Percentiles rank a stretch among this genome's conserved stretches.
phyloP scores from a whole-genome alignment of 2,113 vertebrate genomes.

The Crotalus tigris region DNA sequence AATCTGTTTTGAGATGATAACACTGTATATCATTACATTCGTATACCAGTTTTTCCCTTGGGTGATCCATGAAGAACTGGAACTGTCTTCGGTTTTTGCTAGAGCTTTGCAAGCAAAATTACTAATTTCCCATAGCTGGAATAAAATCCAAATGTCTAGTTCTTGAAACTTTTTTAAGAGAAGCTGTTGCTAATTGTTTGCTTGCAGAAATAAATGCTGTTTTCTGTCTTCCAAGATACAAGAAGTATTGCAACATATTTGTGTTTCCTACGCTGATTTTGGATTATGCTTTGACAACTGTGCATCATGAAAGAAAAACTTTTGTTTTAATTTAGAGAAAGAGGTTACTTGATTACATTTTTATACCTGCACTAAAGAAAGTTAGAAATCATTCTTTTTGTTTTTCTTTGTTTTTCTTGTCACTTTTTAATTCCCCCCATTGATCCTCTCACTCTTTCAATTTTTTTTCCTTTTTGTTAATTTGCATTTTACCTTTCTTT shows the following conservation, averaged over 20 bases:
- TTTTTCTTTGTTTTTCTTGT: neutral
- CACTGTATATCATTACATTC: neutral
- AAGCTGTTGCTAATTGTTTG: neutral
- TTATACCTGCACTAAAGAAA: neutral
- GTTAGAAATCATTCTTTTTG: neutral
- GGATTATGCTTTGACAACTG: neutral
- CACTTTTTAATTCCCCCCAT: neutral
- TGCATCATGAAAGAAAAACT: neutral
- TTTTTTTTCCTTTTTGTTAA: neutral
- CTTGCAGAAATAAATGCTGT: neutral
- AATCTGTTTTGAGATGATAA: neutral
- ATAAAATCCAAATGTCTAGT: neutral
- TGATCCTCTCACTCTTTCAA: neutral
- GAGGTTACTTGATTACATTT: neutral
- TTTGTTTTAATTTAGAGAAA: neutral
- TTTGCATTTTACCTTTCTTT: neutral
- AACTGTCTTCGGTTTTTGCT: neutral
- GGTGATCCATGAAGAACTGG: neutral
- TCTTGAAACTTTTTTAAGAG: neutral
- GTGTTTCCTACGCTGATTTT: neutral
- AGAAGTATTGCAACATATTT: neutral
- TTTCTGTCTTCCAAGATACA: neutral
- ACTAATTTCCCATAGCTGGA: neutral
- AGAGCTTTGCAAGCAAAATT: neutral
- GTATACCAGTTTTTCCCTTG: neutral